Percentiles rank a stretch among this genome's conserved stretches.
These are phyloP conservation scores for Adelphocoris suturalis DNA, from an alignment of 2,888 invertebrate species.

Conservation along the genomic window DNA sequence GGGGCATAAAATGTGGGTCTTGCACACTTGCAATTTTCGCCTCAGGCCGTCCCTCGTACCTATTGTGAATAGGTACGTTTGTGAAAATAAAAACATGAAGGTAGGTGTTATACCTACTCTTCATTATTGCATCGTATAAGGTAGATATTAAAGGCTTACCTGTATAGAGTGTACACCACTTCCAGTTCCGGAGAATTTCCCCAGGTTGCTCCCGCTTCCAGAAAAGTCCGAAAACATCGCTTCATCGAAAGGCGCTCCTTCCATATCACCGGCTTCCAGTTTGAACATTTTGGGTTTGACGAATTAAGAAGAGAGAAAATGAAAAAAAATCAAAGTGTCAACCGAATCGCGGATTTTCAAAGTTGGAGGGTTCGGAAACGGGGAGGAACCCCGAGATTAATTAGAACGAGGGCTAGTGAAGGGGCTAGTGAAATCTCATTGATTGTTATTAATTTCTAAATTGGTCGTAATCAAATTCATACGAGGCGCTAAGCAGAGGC, in stretches of 20 bases:
- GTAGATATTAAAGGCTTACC: slow-evolving; percentile 71
- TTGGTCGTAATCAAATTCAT: slow-evolving; percentile 75
- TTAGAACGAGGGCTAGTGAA: slow-evolving; percentile 60
- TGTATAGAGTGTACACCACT: slow-evolving; percentile 77
- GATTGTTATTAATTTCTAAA: slow-evolving; percentile 75
- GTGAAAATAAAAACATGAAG: too few relatives aligned
- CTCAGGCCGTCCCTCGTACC: too few relatives aligned
- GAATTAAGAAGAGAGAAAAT: background rate
- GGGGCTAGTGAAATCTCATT: slow-evolving; percentile 73
- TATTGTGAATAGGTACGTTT: too few relatives aligned
- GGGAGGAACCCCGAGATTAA: slow-evolving; percentile 51
- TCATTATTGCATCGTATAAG: too few relatives aligned
- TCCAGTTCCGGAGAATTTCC: slow-evolving; percentile 75
- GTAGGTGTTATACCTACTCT: too few relatives aligned
- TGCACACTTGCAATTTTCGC: too few relatives aligned
- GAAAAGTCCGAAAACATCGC: slow-evolving; percentile 88
- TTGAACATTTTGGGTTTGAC: slow-evolving; percentile 68
- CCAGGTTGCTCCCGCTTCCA: slow-evolving; percentile 74
- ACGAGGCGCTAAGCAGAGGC: slow-evolving; percentile 74
- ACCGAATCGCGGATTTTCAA: slow-evolving; percentile 33
- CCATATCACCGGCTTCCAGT: slow-evolving; percentile 74
- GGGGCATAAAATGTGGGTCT: too few relatives aligned
- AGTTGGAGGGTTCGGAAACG: slow-evolving; percentile 26
- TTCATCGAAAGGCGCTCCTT: slow-evolving; percentile 84
- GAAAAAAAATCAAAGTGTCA: slow-evolving; percentile 27